These are phyloP conservation scores for Digitonthophagus gazella DNA, from an alignment of 2,888 invertebrate species.

Conservation along the genomic window DNA sequence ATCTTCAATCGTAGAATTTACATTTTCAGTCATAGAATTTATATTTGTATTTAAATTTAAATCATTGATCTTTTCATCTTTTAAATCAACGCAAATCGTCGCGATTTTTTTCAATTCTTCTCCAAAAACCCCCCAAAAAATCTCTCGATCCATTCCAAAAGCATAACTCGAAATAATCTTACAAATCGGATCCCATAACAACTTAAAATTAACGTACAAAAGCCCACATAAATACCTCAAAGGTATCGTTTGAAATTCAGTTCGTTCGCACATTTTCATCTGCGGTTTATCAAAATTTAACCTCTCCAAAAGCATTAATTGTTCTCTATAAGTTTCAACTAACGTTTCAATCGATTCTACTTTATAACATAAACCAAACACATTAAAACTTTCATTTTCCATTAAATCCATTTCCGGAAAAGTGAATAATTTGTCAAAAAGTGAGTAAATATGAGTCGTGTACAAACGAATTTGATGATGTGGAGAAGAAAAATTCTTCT, in stretches of 20 bases:
- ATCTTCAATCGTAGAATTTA: slow-evolving; percentile 29
- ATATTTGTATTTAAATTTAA: too few species aligned
- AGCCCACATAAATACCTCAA: slow-evolving; percentile 79
- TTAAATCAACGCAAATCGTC: too few species aligned
- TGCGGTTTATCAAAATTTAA: slow-evolving; percentile 64
- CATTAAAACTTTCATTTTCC: slow-evolving; percentile 56
- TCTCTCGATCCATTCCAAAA: slow-evolving; percentile 56
- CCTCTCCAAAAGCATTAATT: slow-evolving; percentile 71
- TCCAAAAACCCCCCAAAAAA: slow-evolving; percentile 73
- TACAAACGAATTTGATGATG: slow-evolving; percentile 68
- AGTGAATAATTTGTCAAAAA: slow-evolving; percentile 59
- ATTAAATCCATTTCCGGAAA: slow-evolving; percentile 39
- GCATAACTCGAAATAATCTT: slow-evolving; percentile 76
- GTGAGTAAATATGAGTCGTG: slow-evolving; percentile 70
- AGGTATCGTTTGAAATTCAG: slow-evolving; percentile 63
- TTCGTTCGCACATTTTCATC: slow-evolving; percentile 54
- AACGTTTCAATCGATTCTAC: slow-evolving; percentile 71
- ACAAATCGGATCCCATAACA: slow-evolving; percentile 82
- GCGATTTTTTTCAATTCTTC: slow-evolving; percentile 60
- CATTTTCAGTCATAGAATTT: too few species aligned
- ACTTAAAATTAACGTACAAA: slow-evolving; percentile 82
- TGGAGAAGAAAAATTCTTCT: slow-evolving; percentile 65
- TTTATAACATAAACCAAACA: slow-evolving; percentile 67
- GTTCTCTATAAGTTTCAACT: slow-evolving; percentile 78
- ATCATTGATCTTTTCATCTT: too few species aligned